Percentiles rank a stretch among this genome's conserved stretches.
Conservation (phyloP, 2,797 vertebrate genomes). For the Chaetophractus vellerosus region DNA sequence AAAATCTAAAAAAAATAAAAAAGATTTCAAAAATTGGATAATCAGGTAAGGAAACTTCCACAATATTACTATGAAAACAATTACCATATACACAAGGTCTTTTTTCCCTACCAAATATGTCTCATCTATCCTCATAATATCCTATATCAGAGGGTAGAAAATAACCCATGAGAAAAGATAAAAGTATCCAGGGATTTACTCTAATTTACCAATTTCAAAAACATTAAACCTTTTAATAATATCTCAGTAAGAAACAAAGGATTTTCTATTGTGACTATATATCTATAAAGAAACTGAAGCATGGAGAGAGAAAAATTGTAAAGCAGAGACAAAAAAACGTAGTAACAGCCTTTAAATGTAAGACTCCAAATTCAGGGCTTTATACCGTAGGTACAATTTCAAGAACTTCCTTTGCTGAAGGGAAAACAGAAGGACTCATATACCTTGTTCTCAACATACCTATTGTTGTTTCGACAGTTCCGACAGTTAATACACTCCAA, state of each 20-base stretch:
- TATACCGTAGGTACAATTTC: not conserved
- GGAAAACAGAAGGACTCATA: not conserved
- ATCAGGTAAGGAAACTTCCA: slow-evolving; percentile 37
- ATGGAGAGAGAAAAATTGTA: not conserved
- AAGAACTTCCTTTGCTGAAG: not conserved
- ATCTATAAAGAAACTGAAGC: slow-evolving; percentile 21
- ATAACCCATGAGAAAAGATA: not conserved
- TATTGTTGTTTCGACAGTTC: slow-evolving; percentile 98
- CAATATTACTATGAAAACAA: slow-evolving; percentile 18
- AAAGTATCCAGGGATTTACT: not conserved
- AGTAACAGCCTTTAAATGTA: not conserved
- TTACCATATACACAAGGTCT: not conserved
- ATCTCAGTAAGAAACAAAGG: not conserved
- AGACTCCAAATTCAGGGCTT: not conserved
- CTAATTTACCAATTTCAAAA: slow-evolving; percentile 22
- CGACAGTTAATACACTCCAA: slow-evolving; percentile 95
- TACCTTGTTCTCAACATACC: slow-evolving; percentile 88
- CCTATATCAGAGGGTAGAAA: not conserved
- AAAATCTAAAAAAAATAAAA: no score
- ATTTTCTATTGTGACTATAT: not conserved
- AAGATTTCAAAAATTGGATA: no score
- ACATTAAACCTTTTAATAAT: slow-evolving; percentile 10
- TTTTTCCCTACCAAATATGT: not conserved
- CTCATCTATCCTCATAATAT: not conserved
- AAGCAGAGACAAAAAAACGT: not conserved